A percentile compares a stretch with the other conserved stretches of the same genome.
Conservation (phyloP, 2,113 vertebrate species). For the Collichthys lucidus region DNA sequence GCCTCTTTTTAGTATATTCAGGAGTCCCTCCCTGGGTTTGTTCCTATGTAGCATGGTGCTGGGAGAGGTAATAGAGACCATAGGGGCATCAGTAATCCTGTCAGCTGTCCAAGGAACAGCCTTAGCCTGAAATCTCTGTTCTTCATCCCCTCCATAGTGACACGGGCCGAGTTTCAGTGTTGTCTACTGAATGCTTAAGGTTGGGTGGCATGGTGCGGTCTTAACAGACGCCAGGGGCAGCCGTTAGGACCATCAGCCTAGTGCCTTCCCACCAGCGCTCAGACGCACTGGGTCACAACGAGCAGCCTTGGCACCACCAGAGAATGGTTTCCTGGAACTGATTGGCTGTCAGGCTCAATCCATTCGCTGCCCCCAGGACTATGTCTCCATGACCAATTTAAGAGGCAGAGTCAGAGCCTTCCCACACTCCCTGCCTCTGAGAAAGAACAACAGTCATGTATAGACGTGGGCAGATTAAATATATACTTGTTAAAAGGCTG, state of each 20-base stretch:
- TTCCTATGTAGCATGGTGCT: constrained; percentile 38
- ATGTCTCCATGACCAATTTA: constrained; percentile 77
- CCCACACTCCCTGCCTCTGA: constrained; percentile 75
- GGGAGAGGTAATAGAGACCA: constrained; percentile 71
- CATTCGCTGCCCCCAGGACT: constrained; percentile 66
- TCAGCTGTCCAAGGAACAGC: constrained; percentile 61
- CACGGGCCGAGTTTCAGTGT: constrained; percentile 22
- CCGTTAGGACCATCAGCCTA: constrained; percentile 65
- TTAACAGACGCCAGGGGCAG: constrained; percentile 68
- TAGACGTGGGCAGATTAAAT: constrained; percentile 71
- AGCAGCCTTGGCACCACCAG: constrained; percentile 62
- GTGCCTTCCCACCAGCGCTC: constrained; percentile 69
- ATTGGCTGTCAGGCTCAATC: constrained; percentile 79
- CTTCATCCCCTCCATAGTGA: constrained; percentile 49
- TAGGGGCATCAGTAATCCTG: constrained; percentile 71
- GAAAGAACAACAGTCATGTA: constrained; percentile 50
- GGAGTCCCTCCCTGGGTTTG: constrained; percentile 29
- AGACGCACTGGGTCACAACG: constrained; percentile 75
- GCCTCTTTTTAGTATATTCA: background rate
- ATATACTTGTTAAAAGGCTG: constrained; percentile 66
- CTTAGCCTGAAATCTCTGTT: constrained; percentile 62
- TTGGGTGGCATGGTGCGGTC: constrained; percentile 41
- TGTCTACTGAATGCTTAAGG: constrained; percentile 53
- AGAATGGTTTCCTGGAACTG: constrained; percentile 68
- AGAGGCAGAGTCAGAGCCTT: constrained; percentile 75